These are phyloP conservation scores for Tethya wilhelma DNA, from an alignment of 37 sponge, comb jelly and placozoan genomes.

Conservation along the genomic window DNA sequence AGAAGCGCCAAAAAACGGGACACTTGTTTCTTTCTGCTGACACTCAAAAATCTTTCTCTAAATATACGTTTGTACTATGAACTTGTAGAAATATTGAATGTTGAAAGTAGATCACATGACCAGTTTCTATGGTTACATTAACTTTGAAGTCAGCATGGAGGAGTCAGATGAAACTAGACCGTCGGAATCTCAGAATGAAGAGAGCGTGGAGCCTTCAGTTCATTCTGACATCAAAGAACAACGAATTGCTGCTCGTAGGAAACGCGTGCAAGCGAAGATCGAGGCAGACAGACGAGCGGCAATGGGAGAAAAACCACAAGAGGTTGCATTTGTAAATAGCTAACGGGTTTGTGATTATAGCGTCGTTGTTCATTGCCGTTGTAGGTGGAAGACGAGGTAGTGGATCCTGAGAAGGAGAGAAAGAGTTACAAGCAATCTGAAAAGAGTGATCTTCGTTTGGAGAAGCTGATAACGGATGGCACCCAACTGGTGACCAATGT, in stretches of 20 bases:
- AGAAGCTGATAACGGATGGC: constrained; percentile 84
- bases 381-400: constrained; percentile 34
- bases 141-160: background rate
- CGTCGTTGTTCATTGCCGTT: no score
- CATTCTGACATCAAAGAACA: constrained; percentile 59
- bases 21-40: no score
- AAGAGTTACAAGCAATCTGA: constrained; percentile 76
- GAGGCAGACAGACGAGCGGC: constrained; percentile 71
- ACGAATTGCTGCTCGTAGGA: constrained; percentile 79
- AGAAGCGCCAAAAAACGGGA: no score
- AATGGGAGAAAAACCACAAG: constrained; percentile 53
- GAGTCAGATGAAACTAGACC: background rate
- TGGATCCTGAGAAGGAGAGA: constrained; percentile 69
- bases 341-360: no score
- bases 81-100: background rate
- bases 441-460: constrained; percentile 75
- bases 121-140: background rate
- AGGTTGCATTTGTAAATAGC: background rate
- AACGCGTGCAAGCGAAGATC: constrained; percentile 62
- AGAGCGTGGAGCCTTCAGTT: constrained; percentile 1
- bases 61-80: background rate
- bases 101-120: constrained; percentile 1
- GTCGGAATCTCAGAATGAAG: background rate
- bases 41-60: no score
- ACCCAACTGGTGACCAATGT: constrained; percentile 91